Conservation (phyloP, 2,113 vertebrate genomes). For the Corythoichthys intestinalis region DNA sequence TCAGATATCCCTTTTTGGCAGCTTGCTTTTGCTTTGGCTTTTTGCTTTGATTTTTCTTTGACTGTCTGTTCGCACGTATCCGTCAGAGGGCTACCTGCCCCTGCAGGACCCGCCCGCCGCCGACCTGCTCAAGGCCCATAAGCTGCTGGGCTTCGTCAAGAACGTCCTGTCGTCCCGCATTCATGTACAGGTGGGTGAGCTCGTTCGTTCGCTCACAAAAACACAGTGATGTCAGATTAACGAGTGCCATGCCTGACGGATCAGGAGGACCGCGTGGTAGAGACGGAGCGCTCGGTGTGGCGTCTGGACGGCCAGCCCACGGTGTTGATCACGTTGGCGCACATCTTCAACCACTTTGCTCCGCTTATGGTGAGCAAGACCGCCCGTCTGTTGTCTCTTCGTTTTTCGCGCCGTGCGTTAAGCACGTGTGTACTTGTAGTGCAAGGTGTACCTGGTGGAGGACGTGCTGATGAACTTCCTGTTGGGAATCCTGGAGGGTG, state of each 20-base stretch:
- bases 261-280: constrained; percentile 85
- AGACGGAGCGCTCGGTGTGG: constrained; percentile 78
- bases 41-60: background rate
- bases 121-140: constrained; percentile 84
- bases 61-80: constrained; percentile 75
- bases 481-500: constrained; percentile 83
- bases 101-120: constrained; percentile 84
- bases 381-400: background rate
- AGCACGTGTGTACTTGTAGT: constrained; percentile 59
- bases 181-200: constrained; percentile 66
- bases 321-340: constrained; percentile 81
- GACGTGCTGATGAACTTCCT: constrained; percentile 94
- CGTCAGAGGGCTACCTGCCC: constrained; percentile 85
- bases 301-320: constrained; percentile 88
- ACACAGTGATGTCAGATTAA: too few species aligned
- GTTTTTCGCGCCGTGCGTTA: too few species aligned
- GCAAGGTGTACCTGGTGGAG: constrained; percentile 95
- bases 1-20: constrained; percentile 88
- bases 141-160: constrained; percentile 84
- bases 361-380: constrained; percentile 82
- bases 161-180: constrained; percentile 80
- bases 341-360: constrained; percentile 92
- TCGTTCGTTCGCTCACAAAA: too few species aligned
- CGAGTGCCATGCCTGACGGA: too few species aligned
- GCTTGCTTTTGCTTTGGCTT: too few species aligned